These are phyloP conservation scores for Tringa solitaria DNA, from an alignment of 2,113 vertebrate genomes.

Conservation along the genomic window DNA sequence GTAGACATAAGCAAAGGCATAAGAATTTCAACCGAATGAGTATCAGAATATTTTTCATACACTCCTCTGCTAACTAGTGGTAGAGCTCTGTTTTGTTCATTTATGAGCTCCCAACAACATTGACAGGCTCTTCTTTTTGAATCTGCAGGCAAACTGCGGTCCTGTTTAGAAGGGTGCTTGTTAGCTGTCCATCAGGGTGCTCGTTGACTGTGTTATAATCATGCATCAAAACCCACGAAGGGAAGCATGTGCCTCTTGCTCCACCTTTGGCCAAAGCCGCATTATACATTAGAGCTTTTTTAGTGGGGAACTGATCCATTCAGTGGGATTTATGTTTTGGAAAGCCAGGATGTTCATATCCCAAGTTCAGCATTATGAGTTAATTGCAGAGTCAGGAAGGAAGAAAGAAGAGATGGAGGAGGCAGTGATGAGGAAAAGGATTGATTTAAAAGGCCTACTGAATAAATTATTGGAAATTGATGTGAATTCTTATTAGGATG, in stretches of 20 bases:
- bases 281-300: neutral
- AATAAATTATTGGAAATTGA: constrained; percentile 25
- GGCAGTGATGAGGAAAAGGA: neutral
- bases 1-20: neutral
- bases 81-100: neutral
- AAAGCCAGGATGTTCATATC: neutral
- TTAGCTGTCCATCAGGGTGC: neutral
- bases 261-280: neutral
- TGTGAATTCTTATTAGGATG: neutral
- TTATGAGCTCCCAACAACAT: neutral
- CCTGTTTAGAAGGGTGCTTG: neutral
- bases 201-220: neutral
- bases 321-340: neutral
- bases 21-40: neutral
- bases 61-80: too few relatives aligned
- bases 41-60: neutral
- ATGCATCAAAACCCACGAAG: neutral
- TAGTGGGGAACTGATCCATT: neutral
- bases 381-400: neutral
- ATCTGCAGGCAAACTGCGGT: neutral
- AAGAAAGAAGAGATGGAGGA: neutral
- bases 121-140: neutral
- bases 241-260: neutral
- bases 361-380: neutral
- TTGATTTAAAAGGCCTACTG: constrained; percentile 5